Base-by-base conservation (phyloP, 2,113 vertebrate species). In the Lates calcarifer region DNA sequence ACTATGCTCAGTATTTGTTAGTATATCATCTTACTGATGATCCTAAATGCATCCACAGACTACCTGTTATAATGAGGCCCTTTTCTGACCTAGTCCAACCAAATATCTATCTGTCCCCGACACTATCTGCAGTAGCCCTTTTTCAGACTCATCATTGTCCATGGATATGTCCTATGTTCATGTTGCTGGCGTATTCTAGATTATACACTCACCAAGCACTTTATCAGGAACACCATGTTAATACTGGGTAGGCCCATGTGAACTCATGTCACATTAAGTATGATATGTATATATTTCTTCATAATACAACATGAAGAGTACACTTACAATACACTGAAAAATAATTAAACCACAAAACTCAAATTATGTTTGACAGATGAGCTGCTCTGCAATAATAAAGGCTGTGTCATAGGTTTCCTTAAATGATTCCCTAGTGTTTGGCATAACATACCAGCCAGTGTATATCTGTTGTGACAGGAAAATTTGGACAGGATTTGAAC, bases 31-130 rank as follows among this genome's bases (percentile, higher is more conserved):
- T 22, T 28, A 18, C 0, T 4, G 14, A 47, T 26, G 35, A 39
- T 73, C 41, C 57, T 64, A 1, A 73, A 26, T n/a, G 11, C 28
- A 61, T 10, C 51, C 26, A 47, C 12, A 31, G 5, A 1, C 8
- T 45, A 22, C 6, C 20, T 62, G 37, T 53, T 28, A 57, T 33
- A 77, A 47, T 18, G 7, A 49, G 18, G 1, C 20, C 0, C 11
- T 61, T 74, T 26, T 31, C 41, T 57, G 22, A 65, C 3, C 13
- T 74, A 26, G 20, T 28, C 5, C 35, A 75, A 64, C 20, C 31
- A 60, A 47, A 73, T 22, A 72, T 62, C 29, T n/a, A n/a, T n/a
- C n/a, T n/a, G n/a, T n/a, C n/a, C 37, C 47, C 39, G 35, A 68
- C 64, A 61, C 7, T 14, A 45, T 66, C 15, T 72, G 47, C 2